A percentile compares a stretch with the other conserved stretches of the same genome.
These are phyloP conservation scores for Diadumene lineata DNA, from an alignment of 92 coral and sea anemone genomes.

Conservation along the genomic window DNA sequence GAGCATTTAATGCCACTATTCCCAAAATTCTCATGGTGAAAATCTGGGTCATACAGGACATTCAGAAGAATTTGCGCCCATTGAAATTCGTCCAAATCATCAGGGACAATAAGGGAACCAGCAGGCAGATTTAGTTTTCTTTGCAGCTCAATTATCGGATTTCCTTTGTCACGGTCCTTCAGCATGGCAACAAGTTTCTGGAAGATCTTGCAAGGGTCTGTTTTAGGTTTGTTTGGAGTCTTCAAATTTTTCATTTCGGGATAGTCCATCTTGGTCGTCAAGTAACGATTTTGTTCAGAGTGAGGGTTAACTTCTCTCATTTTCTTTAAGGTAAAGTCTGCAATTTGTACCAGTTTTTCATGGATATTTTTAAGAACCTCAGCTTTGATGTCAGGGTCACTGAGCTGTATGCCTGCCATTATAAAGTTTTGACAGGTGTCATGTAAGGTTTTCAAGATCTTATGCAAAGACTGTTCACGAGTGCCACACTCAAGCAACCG, in stretches of 20 bases:
- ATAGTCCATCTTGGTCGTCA: neutral
- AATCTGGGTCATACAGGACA: slow-evolving; percentile 19
- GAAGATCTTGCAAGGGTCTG: neutral
- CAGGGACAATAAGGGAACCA: slow-evolving; percentile 6
- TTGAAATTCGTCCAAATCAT: slow-evolving; percentile 6
- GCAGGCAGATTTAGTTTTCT: slow-evolving; percentile 11
- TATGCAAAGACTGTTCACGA: neutral
- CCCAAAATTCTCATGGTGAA: neutral
- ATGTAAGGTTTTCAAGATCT: neutral
- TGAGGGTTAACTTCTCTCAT: slow-evolving; percentile 58
- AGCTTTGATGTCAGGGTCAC: neutral
- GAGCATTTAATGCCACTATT: neutral
- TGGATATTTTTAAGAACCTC: neutral
- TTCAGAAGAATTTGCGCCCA: slow-evolving; percentile 41
- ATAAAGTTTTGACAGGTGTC: neutral
- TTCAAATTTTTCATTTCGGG: neutral
- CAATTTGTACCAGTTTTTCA: neutral
- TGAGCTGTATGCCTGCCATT: neutral
- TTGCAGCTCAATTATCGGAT: slow-evolving; percentile 22
- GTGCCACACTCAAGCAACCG: neutral
- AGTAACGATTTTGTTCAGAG: slow-evolving; percentile 18
- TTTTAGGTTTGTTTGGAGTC: neutral
- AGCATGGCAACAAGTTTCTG: slow-evolving; percentile 3
- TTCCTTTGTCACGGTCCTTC: neutral
- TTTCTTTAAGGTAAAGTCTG: slow-evolving; percentile 8